Base-by-base conservation (phyloP, 2,113 vertebrate species). In the Prunella himalayana region DNA sequence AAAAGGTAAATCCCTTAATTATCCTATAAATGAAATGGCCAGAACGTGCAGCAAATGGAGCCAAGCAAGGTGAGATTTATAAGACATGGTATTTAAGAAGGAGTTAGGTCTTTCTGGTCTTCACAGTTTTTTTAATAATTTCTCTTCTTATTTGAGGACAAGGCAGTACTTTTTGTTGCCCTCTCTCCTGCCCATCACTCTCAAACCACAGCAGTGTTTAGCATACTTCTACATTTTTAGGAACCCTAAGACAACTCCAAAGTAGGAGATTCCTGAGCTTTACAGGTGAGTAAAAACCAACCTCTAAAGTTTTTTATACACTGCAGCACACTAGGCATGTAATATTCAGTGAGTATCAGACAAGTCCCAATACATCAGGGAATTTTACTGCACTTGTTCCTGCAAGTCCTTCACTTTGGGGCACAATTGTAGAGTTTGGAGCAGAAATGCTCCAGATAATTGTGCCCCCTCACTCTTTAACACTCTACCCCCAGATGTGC, bases 1-100 rank as follows among this genome's bases (percentile, higher is more conserved):
- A 82, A 82, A 93, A 92, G 82, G 76, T 90, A 96, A 96, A 97
- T 96, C 90, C 92, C 63, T 73, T 94, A 66, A 95, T 90, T 93
- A 93, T 70, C 71, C 88, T 88, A 47, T 54, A 94, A 96, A 97
- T 81, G 66, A 90, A 92, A 92, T 23, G 15, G 10, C 69, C 69
- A 66, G 71, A 86, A 93, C 0, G 5, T n/a, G 51, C 81, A 88
- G 72, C 72, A 78, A 49, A 61, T 37, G 51, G 7, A 25, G 61
- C 49, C 63, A 79, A 83, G 82, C 44, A 84, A 42, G 51, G 81
- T 0, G 4, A 68, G 53, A 71, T 39, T 77, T 59, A 5, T 37
- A 80, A 80, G 54, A 47, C 19, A 6, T 6, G 51, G 51, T 56
- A 82, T 63, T 90, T 81, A 86, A 53, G 49, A 35, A 59, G 4